A percentile compares a stretch with the other conserved stretches of the same genome.
Evolutionary conservation across 2,113 vertebrate genomes (phyloP).

Genomic region (Polypterus senegalus): DNA sequence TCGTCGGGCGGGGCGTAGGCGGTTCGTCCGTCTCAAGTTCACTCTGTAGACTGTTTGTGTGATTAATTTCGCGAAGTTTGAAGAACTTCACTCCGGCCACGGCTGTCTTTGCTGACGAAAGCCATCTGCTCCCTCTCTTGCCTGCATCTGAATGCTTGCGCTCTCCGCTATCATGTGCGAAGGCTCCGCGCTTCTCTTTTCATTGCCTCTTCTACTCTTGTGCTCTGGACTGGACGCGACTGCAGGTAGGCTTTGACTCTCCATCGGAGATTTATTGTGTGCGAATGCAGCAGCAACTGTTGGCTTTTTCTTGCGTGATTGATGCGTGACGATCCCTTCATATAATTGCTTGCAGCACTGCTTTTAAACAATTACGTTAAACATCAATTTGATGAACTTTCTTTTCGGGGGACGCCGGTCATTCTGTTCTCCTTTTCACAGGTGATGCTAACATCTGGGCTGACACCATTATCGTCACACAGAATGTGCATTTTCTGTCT

Average conservation of each 20-base stretch:
- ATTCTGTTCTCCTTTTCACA: too few species aligned
- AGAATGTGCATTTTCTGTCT: too few species aligned
- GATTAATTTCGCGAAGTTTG: slow-evolving; percentile 55
- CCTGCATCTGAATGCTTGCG: slow-evolving; percentile 13
- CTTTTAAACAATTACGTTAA: too few species aligned
- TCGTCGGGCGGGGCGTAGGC: slow-evolving; percentile 23
- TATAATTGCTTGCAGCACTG: too few species aligned
- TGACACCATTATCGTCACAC: too few species aligned
- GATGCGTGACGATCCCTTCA: too few species aligned
- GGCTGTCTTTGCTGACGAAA: slow-evolving; percentile 12
- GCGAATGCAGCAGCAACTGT: too few species aligned
- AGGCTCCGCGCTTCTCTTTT: slow-evolving; percentile 38
- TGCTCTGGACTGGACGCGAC: slow-evolving; percentile 27
- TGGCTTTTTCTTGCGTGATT: too few species aligned
- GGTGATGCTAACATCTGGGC: too few species aligned
- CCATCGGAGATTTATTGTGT: too few species aligned
- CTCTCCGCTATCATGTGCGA: slow-evolving; percentile 51
- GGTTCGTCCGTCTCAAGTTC: slow-evolving; percentile 47
- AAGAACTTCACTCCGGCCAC: slow-evolving; percentile 33
- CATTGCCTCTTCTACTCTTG: slow-evolving; percentile 48
- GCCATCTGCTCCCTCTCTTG: slow-evolving; percentile 5
- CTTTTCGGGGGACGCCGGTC: too few species aligned
- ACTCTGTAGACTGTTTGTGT: slow-evolving; percentile 43
- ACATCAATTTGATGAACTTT: too few species aligned
- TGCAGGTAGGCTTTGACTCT: slow-evolving; percentile 25